Evolutionary conservation across 2,113 vertebrate genomes (phyloP).

Genomic region (Tragelaphus imberbis): DNA sequence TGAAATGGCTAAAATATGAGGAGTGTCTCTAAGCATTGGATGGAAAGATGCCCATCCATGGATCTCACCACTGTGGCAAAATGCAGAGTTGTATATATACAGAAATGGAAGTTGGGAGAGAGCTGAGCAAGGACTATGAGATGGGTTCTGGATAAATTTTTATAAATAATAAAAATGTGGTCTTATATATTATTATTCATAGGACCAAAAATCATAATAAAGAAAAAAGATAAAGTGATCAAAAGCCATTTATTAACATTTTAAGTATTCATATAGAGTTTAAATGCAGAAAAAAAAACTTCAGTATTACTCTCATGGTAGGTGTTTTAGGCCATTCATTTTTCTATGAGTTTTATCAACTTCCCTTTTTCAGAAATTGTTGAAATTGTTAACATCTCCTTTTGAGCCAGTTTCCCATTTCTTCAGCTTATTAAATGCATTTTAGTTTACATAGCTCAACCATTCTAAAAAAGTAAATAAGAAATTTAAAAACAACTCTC

Average conservation of each 20-base stretch:
- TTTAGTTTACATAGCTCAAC: neutral
- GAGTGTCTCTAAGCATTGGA: neutral
- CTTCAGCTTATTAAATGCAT: neutral
- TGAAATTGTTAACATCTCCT: neutral
- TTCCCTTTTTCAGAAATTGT: neutral
- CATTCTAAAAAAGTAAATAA: neutral
- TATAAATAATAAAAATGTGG: neutral
- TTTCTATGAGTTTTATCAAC: neutral
- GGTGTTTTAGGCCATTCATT: neutral
- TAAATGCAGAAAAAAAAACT: neutral
- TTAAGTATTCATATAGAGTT: neutral
- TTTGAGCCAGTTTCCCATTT: neutral
- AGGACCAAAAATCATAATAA: neutral
- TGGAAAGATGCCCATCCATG: neutral
- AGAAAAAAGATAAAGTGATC: neutral
- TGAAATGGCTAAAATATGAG: conserved; percentile 40
- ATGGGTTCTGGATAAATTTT: neutral
- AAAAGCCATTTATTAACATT: neutral
- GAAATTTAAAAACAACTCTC: neutral
- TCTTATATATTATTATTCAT: neutral
- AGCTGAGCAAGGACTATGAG: neutral
- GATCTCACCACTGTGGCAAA: neutral
- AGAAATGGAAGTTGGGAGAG: neutral
- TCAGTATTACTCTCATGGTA: neutral
- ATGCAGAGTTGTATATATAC: neutral